Evolutionary conservation across 2,797 vertebrate genomes (phyloP), one percentile per base, ranked within the genome.

Genomic region (Macrochelys suwanniensis): DNA sequence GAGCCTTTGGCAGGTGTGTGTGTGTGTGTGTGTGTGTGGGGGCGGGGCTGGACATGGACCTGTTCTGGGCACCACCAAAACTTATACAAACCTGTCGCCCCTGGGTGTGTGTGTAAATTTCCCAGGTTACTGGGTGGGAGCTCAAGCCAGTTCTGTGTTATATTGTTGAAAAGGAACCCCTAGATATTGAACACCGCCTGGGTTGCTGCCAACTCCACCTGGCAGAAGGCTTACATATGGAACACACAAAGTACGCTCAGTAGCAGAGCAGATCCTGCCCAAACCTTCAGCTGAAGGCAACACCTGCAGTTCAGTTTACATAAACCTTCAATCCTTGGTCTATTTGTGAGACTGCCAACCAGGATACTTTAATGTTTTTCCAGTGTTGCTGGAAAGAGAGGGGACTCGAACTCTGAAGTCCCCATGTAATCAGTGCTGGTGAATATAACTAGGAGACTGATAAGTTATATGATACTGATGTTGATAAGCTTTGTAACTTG

Each of bases 381-480:
- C 21, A 47, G 7, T 26, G 25, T 76, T 76, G 47, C 11, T 3
- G 28, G 71, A 26, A 4, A 80, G n/a, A 71, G 59, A 49, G 81
- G 19, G 19, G 45, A 61, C 74, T 82, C 84, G 59, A 87, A 85
- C 89, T 74, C 76, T 80, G 28, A 53, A 71, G n/a, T 85, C 59
- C 54, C 82, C 68, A 65, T 54, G 47, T 88, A 94, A 87, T 90
- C 31, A 2, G 25, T 83, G 90, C 92, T 80, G 82, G 80, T 77
- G 79, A 90, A 93, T 68, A 80, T 92, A 92, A 88, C 74, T 85
- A 11, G 68, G 74, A 89, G 85, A 96, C 26, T 50, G 85, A 95
- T 37, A 54, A 82, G 65, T 85, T 85, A 76, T 96, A 90, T 95
- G 71, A 80, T 92, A 59, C 77, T 82, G 85, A 95, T 89, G 79